These are phyloP conservation scores for Lagopus leucura DNA, from an alignment of 2,113 vertebrate genomes.

Conservation along the genomic window DNA sequence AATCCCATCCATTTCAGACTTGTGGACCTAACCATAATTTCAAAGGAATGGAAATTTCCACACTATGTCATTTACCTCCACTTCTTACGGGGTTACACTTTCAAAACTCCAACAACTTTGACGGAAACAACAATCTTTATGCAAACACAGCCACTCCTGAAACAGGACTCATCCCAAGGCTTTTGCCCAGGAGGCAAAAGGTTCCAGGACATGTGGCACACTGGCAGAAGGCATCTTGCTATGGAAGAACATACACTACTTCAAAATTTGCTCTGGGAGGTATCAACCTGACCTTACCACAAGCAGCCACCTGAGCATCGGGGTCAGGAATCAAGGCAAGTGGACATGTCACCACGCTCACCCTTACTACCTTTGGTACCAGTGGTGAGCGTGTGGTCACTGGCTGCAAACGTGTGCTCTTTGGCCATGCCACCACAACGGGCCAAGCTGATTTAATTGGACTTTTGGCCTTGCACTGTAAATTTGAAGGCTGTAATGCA, in stretches of 20 bases:
- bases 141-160: not conserved
- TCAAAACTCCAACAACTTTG: not conserved
- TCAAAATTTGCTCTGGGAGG: not conserved
- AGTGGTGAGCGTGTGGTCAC: not conserved
- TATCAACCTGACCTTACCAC: not conserved
- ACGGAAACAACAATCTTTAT: not conserved
- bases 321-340: not conserved
- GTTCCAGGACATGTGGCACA: fast-evolving
- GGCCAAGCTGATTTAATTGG: not conserved
- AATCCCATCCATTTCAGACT: conserved; percentile 4
- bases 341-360: not conserved
- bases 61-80: not conserved
- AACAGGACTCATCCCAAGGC: fast-evolving
- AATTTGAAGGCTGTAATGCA: not conserved
- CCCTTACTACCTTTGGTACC: not conserved
- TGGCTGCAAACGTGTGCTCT: not conserved
- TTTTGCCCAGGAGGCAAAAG: not conserved
- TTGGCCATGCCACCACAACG: not conserved
- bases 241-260: not conserved
- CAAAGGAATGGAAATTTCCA: not conserved
- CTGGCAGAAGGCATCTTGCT: not conserved
- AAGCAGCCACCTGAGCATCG: not conserved
- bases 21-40: not conserved
- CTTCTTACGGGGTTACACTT: not conserved
- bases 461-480: not conserved